These are phyloP conservation scores for Montipora foliosa DNA, from an alignment of 64 coral and sea anemone genomes.

Conservation along the genomic window DNA sequence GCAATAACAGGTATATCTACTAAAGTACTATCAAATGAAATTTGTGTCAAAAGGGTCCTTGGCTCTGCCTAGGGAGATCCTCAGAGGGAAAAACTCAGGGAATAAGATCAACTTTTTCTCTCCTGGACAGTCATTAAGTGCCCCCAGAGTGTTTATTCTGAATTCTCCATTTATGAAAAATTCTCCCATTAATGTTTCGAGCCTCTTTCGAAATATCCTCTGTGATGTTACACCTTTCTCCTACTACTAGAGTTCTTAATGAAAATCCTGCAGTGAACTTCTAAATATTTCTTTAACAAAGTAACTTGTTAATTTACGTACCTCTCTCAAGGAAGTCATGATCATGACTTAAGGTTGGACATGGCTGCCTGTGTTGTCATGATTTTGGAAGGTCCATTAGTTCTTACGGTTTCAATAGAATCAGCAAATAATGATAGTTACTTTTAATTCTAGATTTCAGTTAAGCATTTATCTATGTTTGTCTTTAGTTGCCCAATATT, in stretches of 20 bases:
- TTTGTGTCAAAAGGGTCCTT: not conserved
- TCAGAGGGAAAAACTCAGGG: not conserved
- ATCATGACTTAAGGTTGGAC: constrained; percentile 23
- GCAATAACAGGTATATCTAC: constrained; percentile 15
- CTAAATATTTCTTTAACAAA: too few species aligned
- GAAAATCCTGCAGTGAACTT: too few species aligned
- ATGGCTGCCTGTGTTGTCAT: constrained; percentile 12
- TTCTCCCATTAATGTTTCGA: too few species aligned
- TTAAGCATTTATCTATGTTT: not conserved
- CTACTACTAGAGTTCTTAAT: too few species aligned
- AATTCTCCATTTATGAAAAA: too few species aligned
- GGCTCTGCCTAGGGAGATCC: not conserved
- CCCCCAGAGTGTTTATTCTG: too few species aligned
- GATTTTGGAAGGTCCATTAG: not conserved
- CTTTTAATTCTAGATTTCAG: constrained; percentile 5
- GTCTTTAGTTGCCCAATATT: not conserved
- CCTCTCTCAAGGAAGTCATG: too few species aligned
- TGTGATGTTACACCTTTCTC: too few species aligned
- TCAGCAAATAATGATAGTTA: constrained; percentile 1
- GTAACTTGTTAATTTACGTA: too few species aligned
- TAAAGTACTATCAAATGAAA: constrained; percentile 9
- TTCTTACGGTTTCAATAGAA: not conserved
- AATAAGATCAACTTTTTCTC: too few species aligned
- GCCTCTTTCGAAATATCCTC: too few species aligned
- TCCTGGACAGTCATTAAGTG: too few species aligned